Conservation (phyloP, 2,888 invertebrate species). For the Rotaria magnacalcarata region DNA sequence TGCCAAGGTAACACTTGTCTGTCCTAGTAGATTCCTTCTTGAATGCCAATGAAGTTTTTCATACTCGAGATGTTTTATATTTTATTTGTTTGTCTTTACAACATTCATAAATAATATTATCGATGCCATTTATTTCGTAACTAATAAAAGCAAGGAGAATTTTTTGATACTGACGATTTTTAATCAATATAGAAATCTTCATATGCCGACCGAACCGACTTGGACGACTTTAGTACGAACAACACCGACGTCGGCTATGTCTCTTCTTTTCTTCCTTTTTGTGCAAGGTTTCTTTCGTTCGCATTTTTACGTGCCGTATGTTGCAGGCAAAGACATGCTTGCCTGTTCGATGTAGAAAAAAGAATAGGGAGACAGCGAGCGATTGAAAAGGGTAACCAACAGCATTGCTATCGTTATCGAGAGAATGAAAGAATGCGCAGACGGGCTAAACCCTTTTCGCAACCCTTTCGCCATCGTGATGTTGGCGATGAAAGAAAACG, state of each 20-base stretch:
- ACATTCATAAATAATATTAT: too few relatives aligned
- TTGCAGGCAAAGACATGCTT: neutral
- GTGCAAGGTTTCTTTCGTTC: neutral
- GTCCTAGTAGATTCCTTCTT: too few relatives aligned
- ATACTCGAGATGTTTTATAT: too few relatives aligned
- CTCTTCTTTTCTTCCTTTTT: neutral
- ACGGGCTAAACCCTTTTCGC: neutral
- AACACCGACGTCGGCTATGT: neutral
- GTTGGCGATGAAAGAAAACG: neutral
- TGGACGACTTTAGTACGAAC: neutral
- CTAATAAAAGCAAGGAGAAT: too few relatives aligned
- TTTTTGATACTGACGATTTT: too few relatives aligned
- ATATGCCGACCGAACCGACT: neutral
- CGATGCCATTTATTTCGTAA: too few relatives aligned
- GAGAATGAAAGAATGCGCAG: neutral
- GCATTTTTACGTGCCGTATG: neutral
- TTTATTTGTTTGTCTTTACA: too few relatives aligned
- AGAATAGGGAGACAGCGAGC: neutral
- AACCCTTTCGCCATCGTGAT: neutral
- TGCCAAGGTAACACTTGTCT: neutral
- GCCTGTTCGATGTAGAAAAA: neutral
- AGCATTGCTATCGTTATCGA: neutral
- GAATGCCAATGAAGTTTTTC: too few relatives aligned
- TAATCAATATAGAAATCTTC: neutral
- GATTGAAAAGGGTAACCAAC: slow-evolving; percentile 10